Conservation (phyloP, 2,113 vertebrate genomes). For the Chionis minor region DNA sequence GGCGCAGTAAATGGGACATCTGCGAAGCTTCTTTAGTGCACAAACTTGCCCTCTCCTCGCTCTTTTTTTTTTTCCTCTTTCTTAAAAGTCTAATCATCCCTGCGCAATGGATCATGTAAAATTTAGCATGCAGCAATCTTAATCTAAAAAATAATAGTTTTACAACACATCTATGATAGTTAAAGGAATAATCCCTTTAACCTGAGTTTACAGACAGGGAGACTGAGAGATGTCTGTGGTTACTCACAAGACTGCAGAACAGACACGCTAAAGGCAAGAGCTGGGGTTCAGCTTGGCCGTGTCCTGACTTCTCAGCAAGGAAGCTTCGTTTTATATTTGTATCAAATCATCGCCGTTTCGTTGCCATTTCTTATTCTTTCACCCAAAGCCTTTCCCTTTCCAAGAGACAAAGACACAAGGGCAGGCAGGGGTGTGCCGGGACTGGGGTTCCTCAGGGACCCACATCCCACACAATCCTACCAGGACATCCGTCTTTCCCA, state of each 20-base stretch:
- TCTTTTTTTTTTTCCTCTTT: neutral
- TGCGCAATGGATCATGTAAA: neutral
- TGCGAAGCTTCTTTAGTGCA: neutral
- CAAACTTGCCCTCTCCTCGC: neutral
- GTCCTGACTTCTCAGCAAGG: neutral
- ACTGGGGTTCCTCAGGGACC: neutral
- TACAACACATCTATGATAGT: neutral
- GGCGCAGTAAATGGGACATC: neutral
- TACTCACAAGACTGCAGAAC: neutral
- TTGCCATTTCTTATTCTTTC: neutral
- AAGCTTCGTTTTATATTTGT: neutral
- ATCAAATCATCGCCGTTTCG: neutral
- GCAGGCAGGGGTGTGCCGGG: neutral
- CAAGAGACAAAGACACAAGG: neutral
- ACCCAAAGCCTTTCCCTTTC: neutral
- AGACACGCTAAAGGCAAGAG: neutral
- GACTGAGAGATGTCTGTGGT: neutral
- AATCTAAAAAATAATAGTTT: neutral
- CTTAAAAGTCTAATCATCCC: neutral
- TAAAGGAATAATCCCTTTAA: neutral
- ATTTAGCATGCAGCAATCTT: neutral
- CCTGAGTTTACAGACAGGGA: neutral
- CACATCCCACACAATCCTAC: accelerated
- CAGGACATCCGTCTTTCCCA: neutral
- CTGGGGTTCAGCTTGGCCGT: neutral